Evolutionary conservation across 1,140 invertebrate species (phyloP), one percentile per base, ranked within the genome.

Genomic region (Riptortus pedestris): DNA sequence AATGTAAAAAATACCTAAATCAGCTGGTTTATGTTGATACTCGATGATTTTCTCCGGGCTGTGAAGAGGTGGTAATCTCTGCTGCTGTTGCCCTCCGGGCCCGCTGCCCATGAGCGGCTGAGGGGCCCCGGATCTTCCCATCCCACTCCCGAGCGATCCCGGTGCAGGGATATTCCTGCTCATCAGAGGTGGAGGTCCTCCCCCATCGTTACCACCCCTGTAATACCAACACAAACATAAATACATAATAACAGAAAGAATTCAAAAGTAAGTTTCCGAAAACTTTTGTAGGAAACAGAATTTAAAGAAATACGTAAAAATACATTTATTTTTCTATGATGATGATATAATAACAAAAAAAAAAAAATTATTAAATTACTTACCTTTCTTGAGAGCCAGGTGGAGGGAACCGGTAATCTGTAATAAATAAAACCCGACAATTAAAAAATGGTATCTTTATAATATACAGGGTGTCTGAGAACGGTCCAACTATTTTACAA

Each of bases 1-100:
- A 38, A 38, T 7, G 5, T 14, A 27, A 28, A 51, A 55, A 48
- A 11, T 26, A 67, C 66, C 66, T 51, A 65, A 45, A 47, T 67
- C 51, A 18, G 64, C 60, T 20, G 59, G 33, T n/a, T 57, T 55
- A 61, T 67, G 66, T 3, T 62, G 27, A 33, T 67, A 67, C 24
- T 67, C 66, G 3, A 65, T 60, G 14, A 67, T 63, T 2, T 47
- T 55, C n/a, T 20, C 52, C 12, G 62, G 51, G 11, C 29, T 64
- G 22, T 43, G 38, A 27, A 58, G 18, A 9, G 38, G 52, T 14
- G 26, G 51, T 18, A 28, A 20, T 2, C 1, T 2, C 22, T 47
- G 45, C 18, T 12, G 11, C 60, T 12, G 5, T 16, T 24, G 12
- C 9, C 27, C 22, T 51, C 26, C 29, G 16, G 2, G 18, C 2